Base-by-base conservation (phyloP, 2,797 vertebrate species). In the Hippopotamyrus pictus region DNA sequence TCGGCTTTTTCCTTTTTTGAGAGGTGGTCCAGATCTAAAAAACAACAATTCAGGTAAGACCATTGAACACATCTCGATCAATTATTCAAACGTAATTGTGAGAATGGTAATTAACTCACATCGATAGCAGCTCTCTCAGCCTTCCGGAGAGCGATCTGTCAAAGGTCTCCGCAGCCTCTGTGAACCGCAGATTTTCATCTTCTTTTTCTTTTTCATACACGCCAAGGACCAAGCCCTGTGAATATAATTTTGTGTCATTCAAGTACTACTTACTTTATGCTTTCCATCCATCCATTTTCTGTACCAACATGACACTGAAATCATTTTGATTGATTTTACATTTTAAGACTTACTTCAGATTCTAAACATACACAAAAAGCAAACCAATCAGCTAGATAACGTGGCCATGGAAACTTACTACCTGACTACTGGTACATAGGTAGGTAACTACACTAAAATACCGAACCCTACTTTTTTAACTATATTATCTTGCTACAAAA, bases 1-100 rank as follows among this genome's bases (percentile, higher is more conserved):
- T 41, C 97, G 96, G 82, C 95, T 97, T 95, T 98, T 99, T 89
- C 98, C 98, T 92, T 97, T 97, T 94, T 98, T 99, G 88, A 99
- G 93, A 5, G 96, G 91, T 87, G 98, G 97, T 83, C 98, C 98
- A 89, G 97, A 99, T 92, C 99, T 99, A 93, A 93, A 2, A 90
- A 88, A 88, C 41, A 11, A 5, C n/a, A 14, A 59, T 37, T 51
- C 25, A 11, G 46, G 50, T 22, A 50, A 76, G 46, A 76, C 19
- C 9, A 53, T n/a, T 89, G 8, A 86, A 11, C 5, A 73, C 12
- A 54, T 37, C 3, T 3, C 6, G 0, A n/a, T 37, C 87, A 50
- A 53, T 54, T 3, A 84, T 88, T 25, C 1, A 83, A 73, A n/a
- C 57, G 5, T 53, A 7, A 73, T 17, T 62, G 7, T 5, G 69